Conservation (phyloP, 2,797 vertebrate species). For the Pangasius krempfi region DNA sequence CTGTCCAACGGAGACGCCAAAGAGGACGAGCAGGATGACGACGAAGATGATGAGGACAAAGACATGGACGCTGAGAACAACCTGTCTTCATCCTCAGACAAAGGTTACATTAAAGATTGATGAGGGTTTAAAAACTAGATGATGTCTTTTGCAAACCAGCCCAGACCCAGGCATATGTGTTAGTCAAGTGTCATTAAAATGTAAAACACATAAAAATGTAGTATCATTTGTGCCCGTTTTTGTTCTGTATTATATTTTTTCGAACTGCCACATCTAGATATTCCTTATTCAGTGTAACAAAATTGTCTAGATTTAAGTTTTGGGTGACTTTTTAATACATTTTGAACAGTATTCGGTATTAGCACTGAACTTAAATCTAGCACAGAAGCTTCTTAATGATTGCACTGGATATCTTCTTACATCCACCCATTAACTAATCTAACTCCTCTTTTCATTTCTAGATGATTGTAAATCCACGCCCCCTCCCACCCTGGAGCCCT, state of each 20-base stretch:
- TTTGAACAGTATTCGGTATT: no score
- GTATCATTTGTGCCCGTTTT: neutral
- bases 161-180: neutral
- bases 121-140: neutral
- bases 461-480: conserved; percentile 87
- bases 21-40: conserved; percentile 64
- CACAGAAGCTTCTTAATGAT: neutral
- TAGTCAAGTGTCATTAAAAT: neutral
- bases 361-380: no score
- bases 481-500: conserved; percentile 92
- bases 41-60: conserved; percentile 71
- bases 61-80: conserved; percentile 66
- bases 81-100: conserved; percentile 68
- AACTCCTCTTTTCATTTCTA: conserved; percentile 65
- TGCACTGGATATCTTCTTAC: neutral
- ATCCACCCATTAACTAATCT: neutral
- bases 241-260: neutral
- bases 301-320: neutral
- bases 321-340: neutral
- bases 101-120: conserved; percentile 68
- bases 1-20: conserved; percentile 75
- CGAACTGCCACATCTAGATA: neutral
- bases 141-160: neutral
- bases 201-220: neutral
- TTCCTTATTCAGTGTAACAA: neutral